These are phyloP conservation scores for Heterohyrax brucei DNA, from an alignment of 2,797 vertebrate genomes.

Conservation along the genomic window DNA sequence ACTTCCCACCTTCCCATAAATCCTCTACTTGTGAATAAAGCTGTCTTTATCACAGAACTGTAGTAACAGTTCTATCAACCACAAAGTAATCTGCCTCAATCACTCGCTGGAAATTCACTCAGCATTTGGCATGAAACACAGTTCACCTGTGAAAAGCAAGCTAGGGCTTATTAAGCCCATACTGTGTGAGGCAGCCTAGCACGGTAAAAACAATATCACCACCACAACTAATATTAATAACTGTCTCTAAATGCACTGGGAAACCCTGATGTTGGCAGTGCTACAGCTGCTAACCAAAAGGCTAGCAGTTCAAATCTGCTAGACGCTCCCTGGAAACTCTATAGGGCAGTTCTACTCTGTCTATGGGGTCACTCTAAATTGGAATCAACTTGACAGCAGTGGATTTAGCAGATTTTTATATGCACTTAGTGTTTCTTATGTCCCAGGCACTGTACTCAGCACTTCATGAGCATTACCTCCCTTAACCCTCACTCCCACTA, in stretches of 20 bases:
- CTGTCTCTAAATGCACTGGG: rapidly evolving
- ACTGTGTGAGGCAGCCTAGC: neutral
- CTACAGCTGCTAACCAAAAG: no score
- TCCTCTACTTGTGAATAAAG: neutral
- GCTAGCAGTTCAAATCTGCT: no score
- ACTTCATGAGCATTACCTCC: rapidly evolving
- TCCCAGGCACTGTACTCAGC: neutral
- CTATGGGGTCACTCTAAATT: no score
- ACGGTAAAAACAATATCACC: rapidly evolving
- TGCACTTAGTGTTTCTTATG: neutral
- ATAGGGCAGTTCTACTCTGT: no score
- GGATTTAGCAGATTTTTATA: no score
- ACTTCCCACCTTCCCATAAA: neutral
- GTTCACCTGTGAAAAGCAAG: neutral
- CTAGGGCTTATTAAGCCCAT: neutral
- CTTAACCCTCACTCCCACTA: neutral
- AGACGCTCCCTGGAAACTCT: no score
- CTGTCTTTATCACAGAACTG: neutral
- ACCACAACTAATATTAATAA: neutral
- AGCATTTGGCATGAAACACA: neutral
- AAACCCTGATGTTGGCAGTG: no score
- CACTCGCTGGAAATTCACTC: neutral
- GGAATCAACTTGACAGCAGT: no score
- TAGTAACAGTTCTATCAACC: slow-evolving; percentile 20
- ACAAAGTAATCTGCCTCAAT: neutral